Evolutionary conservation across 2,888 invertebrate species (phyloP).

Genomic region (Chymomyza procnemis): DNA sequence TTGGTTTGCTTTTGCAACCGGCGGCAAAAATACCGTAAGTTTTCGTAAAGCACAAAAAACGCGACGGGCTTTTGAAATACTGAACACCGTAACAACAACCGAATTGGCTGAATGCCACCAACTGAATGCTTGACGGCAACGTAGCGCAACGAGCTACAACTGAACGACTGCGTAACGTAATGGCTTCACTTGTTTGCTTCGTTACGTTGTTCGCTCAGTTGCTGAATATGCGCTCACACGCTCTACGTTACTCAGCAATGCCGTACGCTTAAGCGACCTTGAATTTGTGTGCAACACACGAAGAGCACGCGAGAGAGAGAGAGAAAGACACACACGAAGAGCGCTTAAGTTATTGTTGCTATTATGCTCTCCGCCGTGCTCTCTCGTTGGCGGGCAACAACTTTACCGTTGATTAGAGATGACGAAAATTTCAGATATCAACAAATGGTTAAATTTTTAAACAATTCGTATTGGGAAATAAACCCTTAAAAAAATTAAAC

Average conservation of each 20-base stretch:
- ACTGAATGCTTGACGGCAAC: constrained; percentile 40
- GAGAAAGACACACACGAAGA: constrained; percentile 22
- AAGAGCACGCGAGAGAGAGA: constrained; percentile 4
- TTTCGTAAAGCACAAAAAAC: constrained; percentile 42
- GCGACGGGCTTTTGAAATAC: background rate
- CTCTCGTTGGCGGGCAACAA: constrained; percentile 8
- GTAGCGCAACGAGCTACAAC: background rate
- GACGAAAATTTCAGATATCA: constrained; percentile 35
- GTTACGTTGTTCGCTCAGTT: constrained; percentile 18
- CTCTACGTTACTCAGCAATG: constrained; percentile 45
- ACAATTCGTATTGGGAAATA: background rate
- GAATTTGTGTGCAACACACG: constrained; percentile 47
- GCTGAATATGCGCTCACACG: constrained; percentile 52
- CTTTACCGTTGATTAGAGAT: constrained; percentile 56
- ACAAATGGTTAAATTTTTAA: constrained; percentile 45
- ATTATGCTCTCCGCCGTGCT: constrained; percentile 3
- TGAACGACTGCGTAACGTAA: constrained; percentile 18
- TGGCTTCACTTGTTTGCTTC: constrained; percentile 49
- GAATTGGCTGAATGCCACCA: constrained; percentile 53
- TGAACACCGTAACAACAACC: constrained; percentile 56
- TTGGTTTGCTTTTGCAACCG: background rate
- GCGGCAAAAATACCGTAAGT: constrained; percentile 42
- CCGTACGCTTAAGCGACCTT: constrained; percentile 51
- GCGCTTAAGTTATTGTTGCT: constrained; percentile 26
- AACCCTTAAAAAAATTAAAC: background rate